Evolutionary conservation across 2,113 vertebrate species (phyloP).

Genomic region (Ceuthmochares aereus): DNA sequence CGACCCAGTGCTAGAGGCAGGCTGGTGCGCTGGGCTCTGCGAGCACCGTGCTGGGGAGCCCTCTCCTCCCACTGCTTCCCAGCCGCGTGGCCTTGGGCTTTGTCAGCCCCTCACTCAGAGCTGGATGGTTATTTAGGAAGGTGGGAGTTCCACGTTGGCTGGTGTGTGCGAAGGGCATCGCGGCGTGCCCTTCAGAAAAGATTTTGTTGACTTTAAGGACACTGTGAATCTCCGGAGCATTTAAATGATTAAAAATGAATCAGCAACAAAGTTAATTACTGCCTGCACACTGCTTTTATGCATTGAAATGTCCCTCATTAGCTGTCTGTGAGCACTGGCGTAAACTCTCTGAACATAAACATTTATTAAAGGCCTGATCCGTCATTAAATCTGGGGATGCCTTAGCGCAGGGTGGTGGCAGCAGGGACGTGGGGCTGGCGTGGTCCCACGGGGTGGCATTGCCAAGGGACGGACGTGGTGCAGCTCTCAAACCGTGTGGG

Average conservation of each 20-base stretch:
- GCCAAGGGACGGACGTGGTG: accelerated
- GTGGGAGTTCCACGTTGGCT: accelerated
- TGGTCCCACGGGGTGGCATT: accelerated
- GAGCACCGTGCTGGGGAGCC: accelerated
- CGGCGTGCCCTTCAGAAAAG: not conserved
- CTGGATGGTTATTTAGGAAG: not conserved
- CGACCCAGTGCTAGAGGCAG: accelerated
- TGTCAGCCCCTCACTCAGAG: accelerated
- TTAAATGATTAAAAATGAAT: constrained; percentile 67
- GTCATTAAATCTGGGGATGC: not conserved
- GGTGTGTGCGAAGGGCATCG: not conserved
- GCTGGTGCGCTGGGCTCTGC: not conserved
- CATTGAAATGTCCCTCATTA: constrained; percentile 68
- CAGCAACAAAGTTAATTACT: constrained; percentile 68
- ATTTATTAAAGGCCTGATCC: constrained; percentile 23
- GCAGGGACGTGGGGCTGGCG: accelerated
- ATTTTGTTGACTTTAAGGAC: constrained; percentile 55
- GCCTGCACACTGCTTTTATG: constrained; percentile 38
- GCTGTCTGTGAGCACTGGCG: constrained; percentile 8
- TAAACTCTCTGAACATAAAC: constrained; percentile 59
- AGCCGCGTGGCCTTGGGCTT: not conserved
- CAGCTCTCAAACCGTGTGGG: accelerated
- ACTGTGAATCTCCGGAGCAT: constrained; percentile 26
- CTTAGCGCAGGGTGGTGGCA: accelerated
- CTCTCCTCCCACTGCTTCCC: accelerated